Evolutionary conservation across 2,113 vertebrate species (phyloP).

Genomic region (Myiozetetes cayanensis): DNA sequence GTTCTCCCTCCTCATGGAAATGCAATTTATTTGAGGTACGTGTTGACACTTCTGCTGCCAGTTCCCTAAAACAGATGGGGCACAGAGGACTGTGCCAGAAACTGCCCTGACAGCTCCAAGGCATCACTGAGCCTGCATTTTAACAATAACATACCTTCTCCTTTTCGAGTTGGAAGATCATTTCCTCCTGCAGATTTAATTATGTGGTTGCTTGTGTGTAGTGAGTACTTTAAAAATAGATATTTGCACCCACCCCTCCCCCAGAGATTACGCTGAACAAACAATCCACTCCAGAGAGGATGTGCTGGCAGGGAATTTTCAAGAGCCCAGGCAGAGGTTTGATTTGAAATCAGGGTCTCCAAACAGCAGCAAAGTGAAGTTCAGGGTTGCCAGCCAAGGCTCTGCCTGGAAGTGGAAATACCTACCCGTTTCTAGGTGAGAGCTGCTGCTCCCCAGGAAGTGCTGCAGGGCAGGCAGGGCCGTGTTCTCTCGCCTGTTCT

Average conservation of each 20-base stretch:
- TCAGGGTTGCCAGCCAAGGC: not conserved
- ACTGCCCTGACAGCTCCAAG: not conserved
- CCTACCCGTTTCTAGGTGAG: fast-evolving
- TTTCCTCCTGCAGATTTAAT: not conserved
- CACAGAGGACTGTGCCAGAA: not conserved
- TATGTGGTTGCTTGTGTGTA: not conserved
- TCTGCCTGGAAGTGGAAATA: not conserved
- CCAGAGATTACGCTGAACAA: not conserved
- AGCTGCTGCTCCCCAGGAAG: not conserved
- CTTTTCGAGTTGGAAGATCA: not conserved
- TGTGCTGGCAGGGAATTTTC: not conserved
- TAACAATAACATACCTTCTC: not conserved
- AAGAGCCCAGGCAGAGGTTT: not conserved
- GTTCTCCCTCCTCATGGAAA: not conserved
- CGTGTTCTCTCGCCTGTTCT: not conserved
- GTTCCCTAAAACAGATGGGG: not conserved
- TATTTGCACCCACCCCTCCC: fast-evolving
- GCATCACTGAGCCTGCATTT: not conserved
- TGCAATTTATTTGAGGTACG: not conserved
- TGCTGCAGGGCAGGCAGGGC: not conserved
- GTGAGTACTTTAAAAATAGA: not conserved
- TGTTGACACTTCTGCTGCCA: not conserved
- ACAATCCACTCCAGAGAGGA: not conserved
- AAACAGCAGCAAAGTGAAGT: not conserved
- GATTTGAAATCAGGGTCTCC: not conserved